Evolutionary conservation across 1,140 invertebrate species (phyloP).

Genomic region (Orius insidiosus): DNA sequence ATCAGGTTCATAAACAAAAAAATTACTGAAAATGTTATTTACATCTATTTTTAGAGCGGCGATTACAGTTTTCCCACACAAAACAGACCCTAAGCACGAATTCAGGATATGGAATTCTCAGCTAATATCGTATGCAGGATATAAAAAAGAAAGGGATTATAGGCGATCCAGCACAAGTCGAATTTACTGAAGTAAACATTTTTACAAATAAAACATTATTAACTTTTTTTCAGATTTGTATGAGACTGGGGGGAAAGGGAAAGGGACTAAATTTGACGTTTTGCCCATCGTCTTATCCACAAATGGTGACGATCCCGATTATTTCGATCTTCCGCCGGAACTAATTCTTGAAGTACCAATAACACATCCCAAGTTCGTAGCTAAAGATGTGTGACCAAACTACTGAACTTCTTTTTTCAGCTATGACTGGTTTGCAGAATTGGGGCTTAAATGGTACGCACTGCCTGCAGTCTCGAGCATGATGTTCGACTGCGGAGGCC

Average conservation of each 20-base stretch:
- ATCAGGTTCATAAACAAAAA: slow-evolving; percentile 41
- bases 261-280: slow-evolving; percentile 64
- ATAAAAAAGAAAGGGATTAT: slow-evolving; percentile 48
- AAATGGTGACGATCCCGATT: slow-evolving; percentile 87
- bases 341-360: slow-evolving; percentile 73
- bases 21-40: too few species aligned
- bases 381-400: too few species aligned
- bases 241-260: slow-evolving; percentile 74
- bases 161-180: slow-evolving; percentile 64
- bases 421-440: slow-evolving; percentile 70
- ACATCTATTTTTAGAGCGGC: slow-evolving; percentile 50
- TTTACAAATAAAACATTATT: neutral
- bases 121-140: slow-evolving; percentile 77
- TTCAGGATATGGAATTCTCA: slow-evolving; percentile 85
- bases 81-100: slow-evolving; percentile 70
- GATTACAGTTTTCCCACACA: slow-evolving; percentile 83
- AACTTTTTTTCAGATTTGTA: slow-evolving; percentile 47
- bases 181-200: slow-evolving; percentile 67
- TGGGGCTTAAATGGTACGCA: slow-evolving; percentile 76
- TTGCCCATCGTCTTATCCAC: slow-evolving; percentile 79
- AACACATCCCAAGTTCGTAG: slow-evolving; percentile 80
- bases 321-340: slow-evolving; percentile 79
- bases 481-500: slow-evolving; percentile 86
- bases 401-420: slow-evolving; percentile 41
- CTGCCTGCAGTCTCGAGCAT: slow-evolving; percentile 73